Percentiles rank a stretch among this genome's conserved stretches.
Conservation (phyloP, 1,140 invertebrate genomes). For the Zaprionus ghesquierei region DNA sequence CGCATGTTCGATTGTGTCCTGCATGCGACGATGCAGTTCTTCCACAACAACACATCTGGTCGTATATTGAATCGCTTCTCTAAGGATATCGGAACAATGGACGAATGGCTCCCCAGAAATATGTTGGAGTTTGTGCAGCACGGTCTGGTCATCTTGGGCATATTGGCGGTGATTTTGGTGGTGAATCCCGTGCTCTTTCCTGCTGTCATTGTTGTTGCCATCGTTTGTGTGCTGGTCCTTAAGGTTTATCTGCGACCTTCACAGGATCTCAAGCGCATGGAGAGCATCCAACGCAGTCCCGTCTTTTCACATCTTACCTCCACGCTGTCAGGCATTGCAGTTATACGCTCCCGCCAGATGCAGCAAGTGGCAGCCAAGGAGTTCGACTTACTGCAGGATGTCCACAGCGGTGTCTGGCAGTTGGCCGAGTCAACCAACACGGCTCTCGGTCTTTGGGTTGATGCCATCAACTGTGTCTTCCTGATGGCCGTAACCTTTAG, state of each 20-base stretch:
- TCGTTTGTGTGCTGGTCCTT: conserved; percentile 87
- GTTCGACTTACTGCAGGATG: conserved; percentile 87
- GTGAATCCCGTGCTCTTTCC: conserved; percentile 89
- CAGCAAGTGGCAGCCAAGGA: conserved; percentile 88
- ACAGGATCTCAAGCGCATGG: conserved; percentile 91
- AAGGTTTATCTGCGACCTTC: conserved; percentile 90
- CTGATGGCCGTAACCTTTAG: conserved; percentile 87
- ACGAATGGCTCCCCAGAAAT: conserved; percentile 89
- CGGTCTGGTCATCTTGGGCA: conserved; percentile 85
- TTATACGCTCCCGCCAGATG: conserved; percentile 89
- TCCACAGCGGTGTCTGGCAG: conserved; percentile 87
- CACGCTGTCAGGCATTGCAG: conserved; percentile 90
- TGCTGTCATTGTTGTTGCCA: conserved; percentile 84
- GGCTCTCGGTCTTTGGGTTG: conserved; percentile 91
- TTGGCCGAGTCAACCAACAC: conserved; percentile 84
- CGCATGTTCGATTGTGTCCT: conserved; percentile 91
- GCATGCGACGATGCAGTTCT: conserved; percentile 92
- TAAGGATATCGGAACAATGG: conserved; percentile 91
- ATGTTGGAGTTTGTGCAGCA: conserved; percentile 87
- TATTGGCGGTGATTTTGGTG: conserved; percentile 87
- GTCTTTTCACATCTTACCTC: conserved; percentile 92
- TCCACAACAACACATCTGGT: conserved; percentile 92
- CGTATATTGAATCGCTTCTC: conserved; percentile 91
- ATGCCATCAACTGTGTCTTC: conserved; percentile 87
- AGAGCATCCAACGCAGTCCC: conserved; percentile 90